Evolutionary conservation across 1,140 invertebrate species (phyloP).

Genomic region (Alviniconcha marisindica): DNA sequence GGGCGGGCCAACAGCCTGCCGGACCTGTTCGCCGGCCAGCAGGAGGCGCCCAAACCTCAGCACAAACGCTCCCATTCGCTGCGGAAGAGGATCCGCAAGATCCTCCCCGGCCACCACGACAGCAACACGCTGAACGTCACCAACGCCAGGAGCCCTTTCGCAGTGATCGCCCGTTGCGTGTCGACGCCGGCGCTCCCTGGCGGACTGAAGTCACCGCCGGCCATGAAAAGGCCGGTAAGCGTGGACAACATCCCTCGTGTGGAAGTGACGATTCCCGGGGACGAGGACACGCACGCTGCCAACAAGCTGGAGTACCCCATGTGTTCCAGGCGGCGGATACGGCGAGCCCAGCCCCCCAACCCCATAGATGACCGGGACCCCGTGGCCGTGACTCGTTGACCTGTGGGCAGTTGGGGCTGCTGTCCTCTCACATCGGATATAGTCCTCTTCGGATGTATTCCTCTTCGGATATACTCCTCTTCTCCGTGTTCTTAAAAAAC

Average conservation of each 20-base stretch:
- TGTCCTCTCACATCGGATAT: no score
- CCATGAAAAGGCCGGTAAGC: conserved; percentile 55
- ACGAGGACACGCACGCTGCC: conserved; percentile 42
- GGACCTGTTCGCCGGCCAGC: conserved; percentile 48
- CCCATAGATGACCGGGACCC: conserved; percentile 12
- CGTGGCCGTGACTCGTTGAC: conserved; percentile 5
- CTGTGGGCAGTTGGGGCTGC: no score
- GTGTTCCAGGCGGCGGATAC: conserved; percentile 19
- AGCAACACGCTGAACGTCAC: conserved; percentile 35
- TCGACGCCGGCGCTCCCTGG: conserved; percentile 66
- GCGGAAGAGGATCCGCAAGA: conserved; percentile 62
- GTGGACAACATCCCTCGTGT: conserved; percentile 64
- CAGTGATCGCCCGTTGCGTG: conserved; percentile 67
- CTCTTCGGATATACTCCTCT: no score
- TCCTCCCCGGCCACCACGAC: conserved; percentile 52
- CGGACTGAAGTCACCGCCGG: conserved; percentile 48
- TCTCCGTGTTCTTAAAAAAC: no score
- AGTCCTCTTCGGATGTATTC: no score
- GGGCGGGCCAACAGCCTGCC: conserved; percentile 60
- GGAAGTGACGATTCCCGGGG: conserved; percentile 59
- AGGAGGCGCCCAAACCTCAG: conserved; percentile 13
- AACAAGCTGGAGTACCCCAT: conserved; percentile 21
- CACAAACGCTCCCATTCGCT: conserved; percentile 58
- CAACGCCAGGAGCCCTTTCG: conserved; percentile 57
- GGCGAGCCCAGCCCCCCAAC: neutral